Evolutionary conservation across 2,888 invertebrate genomes (phyloP).

Genomic region (Stenchaetothrips biformis): DNA sequence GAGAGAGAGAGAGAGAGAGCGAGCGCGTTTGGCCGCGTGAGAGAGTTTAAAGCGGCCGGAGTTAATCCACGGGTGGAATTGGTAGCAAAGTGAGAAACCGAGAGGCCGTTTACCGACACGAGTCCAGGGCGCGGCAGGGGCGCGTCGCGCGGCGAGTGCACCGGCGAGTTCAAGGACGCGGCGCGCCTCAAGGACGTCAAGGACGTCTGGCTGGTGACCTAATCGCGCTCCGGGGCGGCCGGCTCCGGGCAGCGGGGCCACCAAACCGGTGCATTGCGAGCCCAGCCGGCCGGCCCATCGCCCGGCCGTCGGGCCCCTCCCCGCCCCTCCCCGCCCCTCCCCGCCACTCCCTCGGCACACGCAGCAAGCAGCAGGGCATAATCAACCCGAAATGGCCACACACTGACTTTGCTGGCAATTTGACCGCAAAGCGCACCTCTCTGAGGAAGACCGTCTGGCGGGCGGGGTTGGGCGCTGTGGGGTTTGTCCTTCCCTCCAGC

Average conservation of each 20-base stretch:
- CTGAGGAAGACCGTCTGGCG: not conserved
- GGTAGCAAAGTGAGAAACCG: too few relatives aligned
- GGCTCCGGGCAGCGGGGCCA: not conserved
- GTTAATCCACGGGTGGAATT: too few relatives aligned
- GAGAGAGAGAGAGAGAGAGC: too few relatives aligned
- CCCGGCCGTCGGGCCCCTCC: not conserved
- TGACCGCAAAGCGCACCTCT: conserved; percentile 40
- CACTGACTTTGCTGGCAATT: conserved; percentile 28
- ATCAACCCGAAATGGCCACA: not conserved
- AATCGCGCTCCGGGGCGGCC: not conserved
- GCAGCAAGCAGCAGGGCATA: not conserved
- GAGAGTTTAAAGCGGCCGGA: too few relatives aligned
- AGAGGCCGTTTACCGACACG: too few relatives aligned
- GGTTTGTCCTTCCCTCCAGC: too few relatives aligned
- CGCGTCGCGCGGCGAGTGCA: not conserved
- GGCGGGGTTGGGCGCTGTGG: too few relatives aligned
- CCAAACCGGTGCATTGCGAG: not conserved
- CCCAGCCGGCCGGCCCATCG: not conserved
- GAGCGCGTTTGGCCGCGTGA: too few relatives aligned
- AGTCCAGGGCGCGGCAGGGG: not conserved
- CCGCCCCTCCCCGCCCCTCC: not conserved
- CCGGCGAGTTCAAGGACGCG: not conserved
- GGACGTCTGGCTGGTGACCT: conserved; percentile 17
- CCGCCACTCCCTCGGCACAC: not conserved
- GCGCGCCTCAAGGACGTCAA: not conserved